phyloP scores from a whole-genome alignment of 1,140 invertebrate species.

The Frieseomelitta varia region DNA sequence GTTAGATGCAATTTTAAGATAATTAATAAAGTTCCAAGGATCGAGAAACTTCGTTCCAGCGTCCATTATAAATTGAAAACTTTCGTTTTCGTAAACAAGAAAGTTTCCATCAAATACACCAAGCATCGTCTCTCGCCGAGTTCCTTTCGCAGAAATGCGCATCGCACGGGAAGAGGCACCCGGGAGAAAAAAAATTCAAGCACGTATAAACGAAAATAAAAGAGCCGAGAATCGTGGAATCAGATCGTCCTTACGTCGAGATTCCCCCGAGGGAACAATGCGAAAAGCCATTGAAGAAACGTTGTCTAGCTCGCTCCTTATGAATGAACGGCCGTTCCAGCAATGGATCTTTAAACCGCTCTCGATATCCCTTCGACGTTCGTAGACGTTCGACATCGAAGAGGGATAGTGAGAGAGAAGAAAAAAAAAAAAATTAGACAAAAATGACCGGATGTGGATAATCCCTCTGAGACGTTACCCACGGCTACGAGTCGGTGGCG shows the following conservation, averaged over 20 bases:
- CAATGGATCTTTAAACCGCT: conserved; percentile 72
- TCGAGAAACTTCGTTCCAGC: too few species aligned
- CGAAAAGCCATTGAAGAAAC: conserved; percentile 64
- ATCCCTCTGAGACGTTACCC: conserved; percentile 63
- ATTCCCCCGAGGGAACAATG: conserved; percentile 63
- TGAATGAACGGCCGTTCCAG: conserved; percentile 63
- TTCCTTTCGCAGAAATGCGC: conserved; percentile 33
- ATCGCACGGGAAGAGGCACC: background rate
- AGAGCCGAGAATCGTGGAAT: conserved; percentile 36
- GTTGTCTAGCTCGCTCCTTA: background rate
- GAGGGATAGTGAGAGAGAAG: background rate
- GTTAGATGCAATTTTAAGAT: background rate
- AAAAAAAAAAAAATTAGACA: conserved; percentile 68
- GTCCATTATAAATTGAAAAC: background rate
- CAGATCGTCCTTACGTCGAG: conserved; percentile 56
- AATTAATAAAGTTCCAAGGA: background rate
- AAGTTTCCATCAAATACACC: background rate
- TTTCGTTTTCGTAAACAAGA: background rate
- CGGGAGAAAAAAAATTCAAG: background rate
- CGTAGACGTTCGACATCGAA: conserved; percentile 5
- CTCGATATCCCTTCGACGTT: conserved; percentile 72
- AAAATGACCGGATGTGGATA: conserved; percentile 80
- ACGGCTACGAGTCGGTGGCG: conserved; percentile 11
- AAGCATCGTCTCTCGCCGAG: background rate
- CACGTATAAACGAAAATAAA: conserved; percentile 18